These are phyloP conservation scores for Crotalus helleri DNA, from an alignment of 2,113 vertebrate genomes.

Conservation along the genomic window DNA sequence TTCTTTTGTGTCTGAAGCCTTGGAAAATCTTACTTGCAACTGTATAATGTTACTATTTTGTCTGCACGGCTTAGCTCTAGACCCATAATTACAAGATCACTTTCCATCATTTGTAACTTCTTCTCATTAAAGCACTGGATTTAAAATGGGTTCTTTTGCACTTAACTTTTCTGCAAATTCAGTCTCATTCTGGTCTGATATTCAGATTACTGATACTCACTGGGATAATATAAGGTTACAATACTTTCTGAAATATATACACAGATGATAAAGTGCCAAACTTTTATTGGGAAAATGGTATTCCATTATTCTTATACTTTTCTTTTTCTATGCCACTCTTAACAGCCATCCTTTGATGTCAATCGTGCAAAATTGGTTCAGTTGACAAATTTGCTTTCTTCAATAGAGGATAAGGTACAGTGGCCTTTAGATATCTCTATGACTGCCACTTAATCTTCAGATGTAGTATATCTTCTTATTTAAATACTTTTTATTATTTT, in stretches of 20 bases:
- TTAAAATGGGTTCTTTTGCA: slow-evolving; percentile 18
- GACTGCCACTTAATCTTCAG: not conserved
- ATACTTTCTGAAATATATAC: not conserved
- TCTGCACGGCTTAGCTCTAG: not conserved
- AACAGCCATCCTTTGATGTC: slow-evolving; percentile 75
- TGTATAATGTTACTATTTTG: slow-evolving; percentile 5
- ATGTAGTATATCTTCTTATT: not conserved
- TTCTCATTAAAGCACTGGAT: not conserved
- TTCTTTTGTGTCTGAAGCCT: not conserved
- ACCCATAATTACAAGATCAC: not conserved
- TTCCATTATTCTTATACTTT: not conserved
- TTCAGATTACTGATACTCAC: rapidly evolving
- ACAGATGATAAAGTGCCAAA: not conserved
- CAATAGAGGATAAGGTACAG: slow-evolving; percentile 92
- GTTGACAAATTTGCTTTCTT: slow-evolving; percentile 80
- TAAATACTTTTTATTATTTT: not conserved
- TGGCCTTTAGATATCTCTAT: not conserved
- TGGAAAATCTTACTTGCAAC: not conserved
- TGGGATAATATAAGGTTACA: not conserved
- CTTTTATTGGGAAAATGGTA: not conserved
- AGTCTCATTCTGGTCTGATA: not conserved
- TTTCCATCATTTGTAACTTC: slow-evolving; percentile 3
- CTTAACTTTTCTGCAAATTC: not conserved
- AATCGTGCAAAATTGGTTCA: slow-evolving; percentile 80
- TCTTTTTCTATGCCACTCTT: slow-evolving; percentile 4